Percentiles rank a stretch among this genome's conserved stretches.
phyloP scores from a whole-genome alignment of 2,888 invertebrate species.

The Eugnorisma glareosa region DNA sequence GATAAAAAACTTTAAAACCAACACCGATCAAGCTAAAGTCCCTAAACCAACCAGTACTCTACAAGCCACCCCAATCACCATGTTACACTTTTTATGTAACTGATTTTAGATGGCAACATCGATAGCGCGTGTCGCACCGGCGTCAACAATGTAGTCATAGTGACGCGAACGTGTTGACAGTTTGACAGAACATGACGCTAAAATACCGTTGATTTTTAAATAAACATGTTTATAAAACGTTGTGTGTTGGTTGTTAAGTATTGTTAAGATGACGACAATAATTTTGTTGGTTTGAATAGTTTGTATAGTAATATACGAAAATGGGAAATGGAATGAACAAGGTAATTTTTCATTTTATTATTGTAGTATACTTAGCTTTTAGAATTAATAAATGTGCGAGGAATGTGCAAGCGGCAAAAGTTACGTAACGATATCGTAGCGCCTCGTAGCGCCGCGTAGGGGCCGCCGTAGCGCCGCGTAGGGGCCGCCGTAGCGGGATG shows the following conservation, averaged over 20 bases:
- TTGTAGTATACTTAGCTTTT: neutral
- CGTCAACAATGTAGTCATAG: constrained; percentile 90
- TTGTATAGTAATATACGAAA: constrained; percentile 70
- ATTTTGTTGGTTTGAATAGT: constrained; percentile 74
- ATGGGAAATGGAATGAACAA: constrained; percentile 98
- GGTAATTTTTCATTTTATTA: constrained; percentile 88
- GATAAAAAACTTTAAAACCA: constrained; percentile 63
- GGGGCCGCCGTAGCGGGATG: constrained; percentile 64
- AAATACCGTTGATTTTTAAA: constrained; percentile 73
- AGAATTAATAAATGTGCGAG: constrained; percentile 42
- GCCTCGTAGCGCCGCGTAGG: constrained; percentile 68
- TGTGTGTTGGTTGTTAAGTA: constrained; percentile 73
- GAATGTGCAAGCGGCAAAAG: constrained; percentile 68
- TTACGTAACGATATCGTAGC: constrained; percentile 79
- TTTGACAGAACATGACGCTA: constrained; percentile 79
- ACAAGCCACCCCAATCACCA: constrained; percentile 57
- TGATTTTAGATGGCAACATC: constrained; percentile 74
- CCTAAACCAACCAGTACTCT: constrained; percentile 45
- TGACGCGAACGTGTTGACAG: constrained; percentile 86
- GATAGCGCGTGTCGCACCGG: constrained; percentile 81
- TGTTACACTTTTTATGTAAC: constrained; percentile 72
- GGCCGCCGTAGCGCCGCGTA: too few relatives aligned
- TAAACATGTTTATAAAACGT: constrained; percentile 73
- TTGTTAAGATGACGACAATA: constrained; percentile 79
- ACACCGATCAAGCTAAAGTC: constrained; percentile 9